Conservation (phyloP, 2,888 invertebrate species). For the Netelia inedita region DNA sequence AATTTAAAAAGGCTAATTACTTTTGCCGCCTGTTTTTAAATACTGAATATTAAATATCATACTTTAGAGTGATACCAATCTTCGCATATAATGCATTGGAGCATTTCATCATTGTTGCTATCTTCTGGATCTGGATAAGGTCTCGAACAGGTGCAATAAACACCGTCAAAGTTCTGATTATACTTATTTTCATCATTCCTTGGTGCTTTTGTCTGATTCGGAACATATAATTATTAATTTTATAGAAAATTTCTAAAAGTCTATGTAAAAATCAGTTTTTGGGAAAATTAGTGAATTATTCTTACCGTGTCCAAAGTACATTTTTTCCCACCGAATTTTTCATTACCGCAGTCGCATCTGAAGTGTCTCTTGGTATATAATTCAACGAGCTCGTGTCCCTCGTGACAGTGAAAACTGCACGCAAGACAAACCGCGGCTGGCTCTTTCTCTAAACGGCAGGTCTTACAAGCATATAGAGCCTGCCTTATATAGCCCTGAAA, state of each 20-base stretch:
- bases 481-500: constrained; percentile 96
- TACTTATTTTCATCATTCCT: constrained; percentile 91
- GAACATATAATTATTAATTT: neutral
- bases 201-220: constrained; percentile 86
- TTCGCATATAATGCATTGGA: constrained; percentile 98
- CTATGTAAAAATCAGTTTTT: constrained; percentile 18
- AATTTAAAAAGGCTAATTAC: neutral
- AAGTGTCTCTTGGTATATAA: constrained; percentile 98
- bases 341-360: constrained; percentile 97
- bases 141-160: constrained; percentile 95
- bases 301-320: constrained; percentile 90
- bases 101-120: constrained; percentile 94
- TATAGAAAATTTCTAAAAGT: constrained; percentile 9
- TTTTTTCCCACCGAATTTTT: constrained; percentile 89
- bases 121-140: constrained; percentile 98
- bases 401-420: constrained; percentile 97
- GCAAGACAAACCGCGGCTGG: constrained; percentile 96
- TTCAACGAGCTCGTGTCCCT: constrained; percentile 97
- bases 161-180: constrained; percentile 97
- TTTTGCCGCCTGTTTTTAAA: neutral
- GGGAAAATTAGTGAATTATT: constrained; percentile 63
- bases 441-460: constrained; percentile 90
- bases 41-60: constrained; percentile 68
- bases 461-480: constrained; percentile 97
- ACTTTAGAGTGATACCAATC: constrained; percentile 97